These are phyloP conservation scores for Corythoichthys haematopterus DNA, from an alignment of 2,113 vertebrate genomes.

Conservation along the genomic window DNA sequence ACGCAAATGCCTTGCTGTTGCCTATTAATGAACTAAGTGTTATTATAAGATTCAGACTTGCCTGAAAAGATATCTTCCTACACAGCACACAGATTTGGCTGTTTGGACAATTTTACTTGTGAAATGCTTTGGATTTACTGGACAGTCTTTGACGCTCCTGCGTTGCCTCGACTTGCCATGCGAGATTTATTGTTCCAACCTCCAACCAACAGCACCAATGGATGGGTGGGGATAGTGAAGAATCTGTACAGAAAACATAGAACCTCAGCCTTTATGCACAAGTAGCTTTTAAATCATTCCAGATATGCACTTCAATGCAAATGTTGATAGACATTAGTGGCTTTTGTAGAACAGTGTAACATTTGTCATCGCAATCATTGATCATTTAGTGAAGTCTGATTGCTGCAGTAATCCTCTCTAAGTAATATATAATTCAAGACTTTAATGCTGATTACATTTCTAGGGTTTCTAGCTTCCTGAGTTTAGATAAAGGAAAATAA, in stretches of 20 bases:
- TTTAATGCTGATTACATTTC: not conserved
- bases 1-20: not conserved
- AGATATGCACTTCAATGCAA: slow-evolving; percentile 31
- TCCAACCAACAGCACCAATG: not conserved
- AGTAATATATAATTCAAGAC: not conserved
- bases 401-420: not conserved
- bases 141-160: not conserved
- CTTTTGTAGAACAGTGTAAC: not conserved
- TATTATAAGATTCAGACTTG: not conserved
- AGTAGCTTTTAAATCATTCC: slow-evolving; percentile 30
- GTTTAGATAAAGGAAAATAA: no score
- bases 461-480: not conserved
- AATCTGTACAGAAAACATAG: not conserved
- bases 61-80: not conserved
- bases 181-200: not conserved
- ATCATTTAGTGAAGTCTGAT: not conserved
- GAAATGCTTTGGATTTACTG: not conserved
- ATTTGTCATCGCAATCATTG: not conserved
- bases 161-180: not conserved
- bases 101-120: no score
- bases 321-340: not conserved
- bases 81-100: not conserved
- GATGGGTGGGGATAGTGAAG: not conserved
- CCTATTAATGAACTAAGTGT: not conserved
- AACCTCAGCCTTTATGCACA: slow-evolving; percentile 1